A percentile compares a stretch with the other conserved stretches of the same genome.
phyloP scores from a whole-genome alignment of 2,113 vertebrate species.

The Peromyscus maniculatus region DNA sequence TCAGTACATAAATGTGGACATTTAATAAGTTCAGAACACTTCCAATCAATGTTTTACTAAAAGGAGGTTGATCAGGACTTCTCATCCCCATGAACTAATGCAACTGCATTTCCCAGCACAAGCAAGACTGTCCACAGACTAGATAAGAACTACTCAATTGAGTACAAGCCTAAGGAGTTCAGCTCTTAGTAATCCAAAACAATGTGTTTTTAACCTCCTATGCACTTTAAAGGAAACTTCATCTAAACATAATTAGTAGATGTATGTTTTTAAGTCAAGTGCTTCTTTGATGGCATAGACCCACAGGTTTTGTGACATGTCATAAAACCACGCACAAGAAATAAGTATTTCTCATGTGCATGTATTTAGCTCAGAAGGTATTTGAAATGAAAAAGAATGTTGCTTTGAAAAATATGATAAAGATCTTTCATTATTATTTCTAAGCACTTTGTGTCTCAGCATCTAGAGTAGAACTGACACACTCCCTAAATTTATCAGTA shows the following conservation, averaged over 20 bases:
- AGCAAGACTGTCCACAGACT: conserved; percentile 36
- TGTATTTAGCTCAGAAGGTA: not conserved
- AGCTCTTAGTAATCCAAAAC: conserved; percentile 2
- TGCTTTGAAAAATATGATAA: not conserved
- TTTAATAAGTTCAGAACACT: conserved; percentile 71
- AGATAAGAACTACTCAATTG: not conserved
- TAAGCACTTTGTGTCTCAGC: not conserved
- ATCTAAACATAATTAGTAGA: not conserved
- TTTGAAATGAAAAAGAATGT: conserved; percentile 40
- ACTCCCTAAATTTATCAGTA: not conserved
- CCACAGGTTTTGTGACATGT: conserved; percentile 6
- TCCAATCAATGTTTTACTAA: conserved; percentile 71
- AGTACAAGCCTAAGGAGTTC: conserved; percentile 29
- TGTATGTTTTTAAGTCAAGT: not conserved
- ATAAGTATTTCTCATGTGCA: conserved; percentile 6
- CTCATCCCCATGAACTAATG: conserved; percentile 44
- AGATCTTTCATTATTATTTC: not conserved
- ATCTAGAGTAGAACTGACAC: not conserved
- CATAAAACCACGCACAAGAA: conserved; percentile 9
- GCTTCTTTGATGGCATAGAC: not conserved
- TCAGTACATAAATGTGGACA: conserved; percentile 69
- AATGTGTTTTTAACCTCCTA: conserved; percentile 8
- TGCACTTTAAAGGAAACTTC: not conserved
- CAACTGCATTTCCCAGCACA: conserved; percentile 64
- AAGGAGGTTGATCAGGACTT: conserved; percentile 5